Evolutionary conservation across 1,140 invertebrate species (phyloP), one percentile per base, ranked within the genome.

Genomic region (Leptestheria dahalacensis): DNA sequence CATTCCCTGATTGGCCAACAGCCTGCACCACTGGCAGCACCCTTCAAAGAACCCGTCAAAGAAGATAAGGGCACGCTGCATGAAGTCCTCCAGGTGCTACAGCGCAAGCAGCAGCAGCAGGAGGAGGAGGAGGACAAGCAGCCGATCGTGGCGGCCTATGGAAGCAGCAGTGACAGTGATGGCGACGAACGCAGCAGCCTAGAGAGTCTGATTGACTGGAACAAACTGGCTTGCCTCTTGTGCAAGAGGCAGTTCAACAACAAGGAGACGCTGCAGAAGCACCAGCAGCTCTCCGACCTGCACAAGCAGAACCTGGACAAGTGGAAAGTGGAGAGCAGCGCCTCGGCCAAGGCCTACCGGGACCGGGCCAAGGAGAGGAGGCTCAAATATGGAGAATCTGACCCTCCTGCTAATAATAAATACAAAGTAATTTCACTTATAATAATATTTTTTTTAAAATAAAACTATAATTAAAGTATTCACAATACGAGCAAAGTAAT

Each of bases 281-380:
- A 99, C 73, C 82, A 88, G 58, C 86, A 93, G 62, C 75, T 97
- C 61, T 98, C 95, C 2, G 88, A 95, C 62, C 76, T 99, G 33
- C 96, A 99, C 68, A 96, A 95, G 69, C 86, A 92, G 69, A 97
- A 97, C 73, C 69, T 96, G 24, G 83, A 84, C 64, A 79, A 78
- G 57, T 81, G 75, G 75, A 81, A 77, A 64, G 67, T 61, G 73
- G 74, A 62, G 71, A 72, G 71, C 56, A 61, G 54, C 20, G 49
- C 58, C n/a, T 46, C 63, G 62, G 54, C 69, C 64, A 65, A 66
- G 61, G 47, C 66, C 48, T 93, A 99, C 71, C 78, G 96, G 62
- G 96, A 99, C 72, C 77, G 96, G 57, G 96, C 96, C 1, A 96
- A 96, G 68, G 96, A 99, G 70, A 76, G 96, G 28, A 71, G 96